Evolutionary conservation across 2,888 invertebrate genomes (phyloP).

Genomic region (Pandemis heparana): DNA sequence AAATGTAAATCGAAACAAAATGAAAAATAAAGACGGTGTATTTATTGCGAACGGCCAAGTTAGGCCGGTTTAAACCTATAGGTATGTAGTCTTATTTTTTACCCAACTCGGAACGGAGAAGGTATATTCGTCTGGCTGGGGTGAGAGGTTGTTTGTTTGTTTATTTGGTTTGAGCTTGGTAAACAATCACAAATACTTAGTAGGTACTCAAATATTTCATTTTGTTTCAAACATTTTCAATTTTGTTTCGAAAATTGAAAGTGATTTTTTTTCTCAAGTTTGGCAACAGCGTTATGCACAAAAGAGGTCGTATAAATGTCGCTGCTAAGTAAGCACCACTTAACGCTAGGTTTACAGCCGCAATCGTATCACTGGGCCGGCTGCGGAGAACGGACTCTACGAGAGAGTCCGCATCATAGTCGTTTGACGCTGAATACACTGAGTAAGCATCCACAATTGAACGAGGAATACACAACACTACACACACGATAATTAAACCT

Average conservation of each 20-base stretch:
- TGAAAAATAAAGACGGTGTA: too few species aligned
- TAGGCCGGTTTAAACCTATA: too few species aligned
- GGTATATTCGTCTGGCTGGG: too few species aligned
- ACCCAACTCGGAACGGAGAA: too few species aligned
- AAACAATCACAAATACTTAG: too few species aligned
- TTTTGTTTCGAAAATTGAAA: constrained; percentile 45
- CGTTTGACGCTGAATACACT: constrained; percentile 60
- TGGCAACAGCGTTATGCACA: constrained; percentile 60
- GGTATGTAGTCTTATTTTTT: too few species aligned
- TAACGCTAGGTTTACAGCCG: constrained; percentile 61
- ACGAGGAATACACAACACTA: constrained; percentile 70
- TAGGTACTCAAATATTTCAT: not conserved
- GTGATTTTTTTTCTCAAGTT: constrained; percentile 47
- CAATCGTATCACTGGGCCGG: constrained; percentile 53
- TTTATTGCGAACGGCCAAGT: too few species aligned
- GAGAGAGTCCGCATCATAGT: constrained; percentile 53
- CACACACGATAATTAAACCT: constrained; percentile 67
- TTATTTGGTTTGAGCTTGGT: too few species aligned
- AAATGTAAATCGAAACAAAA: too few species aligned
- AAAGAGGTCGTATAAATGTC: constrained; percentile 57
- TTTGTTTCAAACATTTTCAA: constrained; percentile 52
- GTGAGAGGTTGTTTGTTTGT: too few species aligned
- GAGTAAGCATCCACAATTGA: constrained; percentile 65
- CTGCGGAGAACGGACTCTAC: constrained; percentile 49
- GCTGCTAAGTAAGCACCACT: constrained; percentile 63